These are phyloP conservation scores for Piscicola geometra DNA, from an alignment of 2,888 invertebrate genomes.

Conservation along the genomic window DNA sequence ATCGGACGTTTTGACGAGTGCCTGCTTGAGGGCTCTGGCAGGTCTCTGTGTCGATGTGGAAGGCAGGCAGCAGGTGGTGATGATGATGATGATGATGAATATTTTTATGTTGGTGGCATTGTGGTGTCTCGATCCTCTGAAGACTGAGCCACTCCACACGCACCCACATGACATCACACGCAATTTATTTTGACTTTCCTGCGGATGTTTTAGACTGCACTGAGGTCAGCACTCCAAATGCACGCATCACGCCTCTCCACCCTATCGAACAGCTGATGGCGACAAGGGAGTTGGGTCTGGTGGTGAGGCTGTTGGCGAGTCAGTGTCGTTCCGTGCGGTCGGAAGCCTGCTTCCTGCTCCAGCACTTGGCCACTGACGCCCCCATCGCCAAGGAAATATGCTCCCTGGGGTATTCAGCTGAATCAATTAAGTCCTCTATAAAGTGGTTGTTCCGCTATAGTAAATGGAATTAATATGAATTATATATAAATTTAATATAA, in stretches of 20 bases:
- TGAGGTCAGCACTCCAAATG: no score
- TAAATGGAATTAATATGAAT: not conserved
- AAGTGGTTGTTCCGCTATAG: not conserved
- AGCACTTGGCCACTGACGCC: not conserved
- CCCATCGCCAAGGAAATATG: not conserved
- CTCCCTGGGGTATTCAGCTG: not conserved
- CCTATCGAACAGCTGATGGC: not conserved
- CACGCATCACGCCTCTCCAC: no score
- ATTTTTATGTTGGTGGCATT: not conserved
- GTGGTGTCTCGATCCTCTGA: no score
- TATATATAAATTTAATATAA: not conserved
- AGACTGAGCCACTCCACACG: no score
- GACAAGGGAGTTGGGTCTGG: not conserved
- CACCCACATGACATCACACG: no score
- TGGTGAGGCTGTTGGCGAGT: not conserved
- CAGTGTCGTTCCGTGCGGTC: not conserved
- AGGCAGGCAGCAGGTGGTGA: not conserved
- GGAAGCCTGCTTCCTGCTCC: not conserved
- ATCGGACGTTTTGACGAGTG: constrained; percentile 1
- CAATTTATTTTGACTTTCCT: no score
- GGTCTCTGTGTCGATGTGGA: constrained; percentile 7
- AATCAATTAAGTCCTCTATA: not conserved
- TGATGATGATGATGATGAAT: no score
- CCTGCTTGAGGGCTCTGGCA: constrained; percentile 10
- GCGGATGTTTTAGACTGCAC: no score